These are phyloP conservation scores for Unio delphinus DNA, from an alignment of 2,888 invertebrate species.

Conservation along the genomic window DNA sequence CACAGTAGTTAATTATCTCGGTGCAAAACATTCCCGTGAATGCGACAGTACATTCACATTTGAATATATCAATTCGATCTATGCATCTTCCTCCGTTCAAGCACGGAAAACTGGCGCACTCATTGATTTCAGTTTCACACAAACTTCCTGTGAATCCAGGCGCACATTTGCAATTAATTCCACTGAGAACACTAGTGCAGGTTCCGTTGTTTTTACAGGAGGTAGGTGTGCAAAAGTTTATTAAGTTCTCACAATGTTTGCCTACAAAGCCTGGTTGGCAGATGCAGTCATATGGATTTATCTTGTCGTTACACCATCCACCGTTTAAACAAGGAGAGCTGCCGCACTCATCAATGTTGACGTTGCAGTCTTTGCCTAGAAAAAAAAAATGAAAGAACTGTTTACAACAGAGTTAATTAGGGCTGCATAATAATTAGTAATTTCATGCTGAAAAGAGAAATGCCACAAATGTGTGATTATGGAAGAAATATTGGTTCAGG, in stretches of 20 bases:
- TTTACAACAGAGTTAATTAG: not conserved
- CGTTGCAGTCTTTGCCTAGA: slow-evolving; percentile 89
- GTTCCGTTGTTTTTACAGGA: slow-evolving; percentile 55
- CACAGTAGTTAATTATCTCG: slow-evolving; percentile 80
- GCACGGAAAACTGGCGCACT: slow-evolving; percentile 83
- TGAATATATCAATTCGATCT: slow-evolving; percentile 79
- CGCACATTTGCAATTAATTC: slow-evolving; percentile 79
- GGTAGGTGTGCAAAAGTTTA: slow-evolving; percentile 53
- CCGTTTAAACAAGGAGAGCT: slow-evolving; percentile 38
- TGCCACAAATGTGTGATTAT: not conserved
- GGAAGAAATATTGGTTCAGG: no score
- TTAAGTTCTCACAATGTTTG: slow-evolving; percentile 24
- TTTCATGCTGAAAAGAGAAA: not conserved
- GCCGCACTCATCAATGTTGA: slow-evolving; percentile 87
- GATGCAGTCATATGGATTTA: slow-evolving; percentile 38
- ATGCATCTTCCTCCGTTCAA: slow-evolving; percentile 68
- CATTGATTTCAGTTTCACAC: slow-evolving; percentile 83
- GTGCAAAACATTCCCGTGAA: slow-evolving; percentile 79
- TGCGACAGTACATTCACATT: slow-evolving; percentile 91
- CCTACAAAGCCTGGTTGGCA: slow-evolving; percentile 35
- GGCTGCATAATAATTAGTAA: no score
- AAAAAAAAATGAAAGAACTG: slow-evolving; percentile 71
- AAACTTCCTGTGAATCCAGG: slow-evolving; percentile 90
- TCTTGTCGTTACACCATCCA: slow-evolving; percentile 40
- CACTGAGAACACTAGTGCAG: slow-evolving; percentile 41